These are phyloP conservation scores for Leptatherina wallacei DNA, from an alignment of 2,797 vertebrate species.

Conservation along the genomic window DNA sequence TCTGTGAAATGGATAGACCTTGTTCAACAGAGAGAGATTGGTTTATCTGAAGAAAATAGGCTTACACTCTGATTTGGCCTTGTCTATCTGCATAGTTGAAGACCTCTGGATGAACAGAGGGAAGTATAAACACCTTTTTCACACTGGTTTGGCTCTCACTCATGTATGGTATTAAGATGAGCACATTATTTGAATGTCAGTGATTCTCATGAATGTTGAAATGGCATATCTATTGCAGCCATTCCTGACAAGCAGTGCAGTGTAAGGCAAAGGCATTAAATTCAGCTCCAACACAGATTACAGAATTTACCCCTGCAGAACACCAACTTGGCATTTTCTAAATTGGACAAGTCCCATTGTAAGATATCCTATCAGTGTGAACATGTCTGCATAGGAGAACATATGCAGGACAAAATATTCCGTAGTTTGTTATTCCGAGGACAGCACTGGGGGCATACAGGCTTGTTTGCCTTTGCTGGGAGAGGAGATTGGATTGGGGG, in stretches of 20 bases:
- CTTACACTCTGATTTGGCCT: conserved; percentile 32
- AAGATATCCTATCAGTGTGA: conserved; percentile 78
- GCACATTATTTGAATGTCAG: conserved; percentile 84
- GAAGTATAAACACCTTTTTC: conserved; percentile 58
- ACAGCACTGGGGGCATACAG: conserved; percentile 81
- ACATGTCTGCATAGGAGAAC: conserved; percentile 81
- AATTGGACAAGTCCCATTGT: conserved; percentile 84
- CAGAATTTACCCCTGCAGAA: conserved; percentile 80
- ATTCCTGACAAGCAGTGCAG: conserved; percentile 72
- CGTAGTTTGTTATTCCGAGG: conserved; percentile 86
- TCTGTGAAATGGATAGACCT: conserved; percentile 20
- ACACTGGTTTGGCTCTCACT: conserved; percentile 63
- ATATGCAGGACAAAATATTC: conserved; percentile 88
- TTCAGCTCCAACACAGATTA: conserved; percentile 77
- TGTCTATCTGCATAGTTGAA: conserved; percentile 41
- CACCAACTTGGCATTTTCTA: conserved; percentile 78
- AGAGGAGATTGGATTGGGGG: conserved; percentile 88
- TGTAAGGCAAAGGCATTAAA: conserved; percentile 80
- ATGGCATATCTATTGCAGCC: conserved; percentile 69
- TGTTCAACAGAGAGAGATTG: conserved; percentile 5
- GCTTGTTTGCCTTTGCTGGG: conserved; percentile 86
- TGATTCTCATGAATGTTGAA: conserved; percentile 86
- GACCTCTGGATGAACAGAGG: conserved; percentile 40
- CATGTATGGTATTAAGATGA: conserved; percentile 74
- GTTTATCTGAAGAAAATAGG: conserved; percentile 8